Evolutionary conservation across 2,797 vertebrate genomes (phyloP).

Genomic region (Staurois parvus): DNA sequence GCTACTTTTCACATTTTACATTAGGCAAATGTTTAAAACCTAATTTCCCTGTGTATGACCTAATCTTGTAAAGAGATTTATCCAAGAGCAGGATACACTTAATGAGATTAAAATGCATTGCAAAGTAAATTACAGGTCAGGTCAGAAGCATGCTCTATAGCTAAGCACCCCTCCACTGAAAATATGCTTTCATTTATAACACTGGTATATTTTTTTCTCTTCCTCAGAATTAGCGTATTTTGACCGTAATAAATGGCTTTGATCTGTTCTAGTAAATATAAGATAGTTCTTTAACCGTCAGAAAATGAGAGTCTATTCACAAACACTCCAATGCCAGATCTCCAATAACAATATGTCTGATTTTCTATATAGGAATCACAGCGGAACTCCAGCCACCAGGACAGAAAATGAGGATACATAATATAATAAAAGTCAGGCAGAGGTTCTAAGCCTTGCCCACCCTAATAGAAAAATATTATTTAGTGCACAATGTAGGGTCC

Average conservation of each 20-base stretch:
- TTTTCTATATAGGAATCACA: too few species aligned
- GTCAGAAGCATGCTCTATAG: conserved; percentile 71
- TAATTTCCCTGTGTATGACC: conserved; percentile 78
- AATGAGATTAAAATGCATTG: conserved; percentile 83
- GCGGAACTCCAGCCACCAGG: too few species aligned
- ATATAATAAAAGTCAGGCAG: too few species aligned
- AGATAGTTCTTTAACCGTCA: background rate
- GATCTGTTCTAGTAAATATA: background rate
- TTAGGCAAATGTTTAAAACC: conserved; percentile 74
- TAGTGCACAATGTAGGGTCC: too few species aligned
- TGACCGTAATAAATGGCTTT: background rate
- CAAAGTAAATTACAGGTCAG: conserved; percentile 79
- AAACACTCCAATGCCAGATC: background rate
- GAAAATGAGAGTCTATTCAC: background rate
- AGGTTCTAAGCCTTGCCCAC: too few species aligned
- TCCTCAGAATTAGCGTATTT: conserved; percentile 54
- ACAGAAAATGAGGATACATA: too few species aligned
- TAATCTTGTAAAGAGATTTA: conserved; percentile 83
- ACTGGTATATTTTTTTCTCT: conserved; percentile 51
- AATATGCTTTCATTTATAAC: conserved; percentile 70
- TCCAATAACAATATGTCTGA: too few species aligned
- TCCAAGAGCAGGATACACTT: conserved; percentile 76
- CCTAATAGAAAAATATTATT: too few species aligned
- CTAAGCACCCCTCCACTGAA: conserved; percentile 78
- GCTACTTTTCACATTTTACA: conserved; percentile 53